Conservation (phyloP, 2,888 invertebrate genomes). For the Xanthia icteritia region DNA sequence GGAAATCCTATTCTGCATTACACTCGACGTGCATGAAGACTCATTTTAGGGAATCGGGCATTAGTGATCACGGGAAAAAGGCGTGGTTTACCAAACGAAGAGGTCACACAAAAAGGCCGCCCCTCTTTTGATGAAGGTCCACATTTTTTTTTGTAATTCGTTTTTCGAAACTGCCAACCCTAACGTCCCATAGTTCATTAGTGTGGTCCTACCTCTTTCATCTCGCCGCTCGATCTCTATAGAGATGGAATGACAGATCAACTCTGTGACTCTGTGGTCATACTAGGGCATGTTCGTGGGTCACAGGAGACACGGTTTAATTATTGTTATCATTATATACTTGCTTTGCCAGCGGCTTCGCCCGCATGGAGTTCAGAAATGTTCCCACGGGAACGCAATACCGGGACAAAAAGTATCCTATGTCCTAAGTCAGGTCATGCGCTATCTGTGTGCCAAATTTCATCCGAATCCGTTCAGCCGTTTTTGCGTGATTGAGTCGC, state of each 20-base stretch:
- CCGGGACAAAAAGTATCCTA: too few species aligned
- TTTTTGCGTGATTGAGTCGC: too few species aligned
- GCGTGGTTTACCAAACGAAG: neutral
- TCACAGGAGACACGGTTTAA: slow-evolving; percentile 9
- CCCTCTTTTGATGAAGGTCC: neutral
- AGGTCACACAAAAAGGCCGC: neutral
- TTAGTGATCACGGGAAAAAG: neutral
- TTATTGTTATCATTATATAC: neutral
- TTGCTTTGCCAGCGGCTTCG: too few species aligned
- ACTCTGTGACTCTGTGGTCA: slow-evolving; percentile 9
- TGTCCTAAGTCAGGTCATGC: too few species aligned
- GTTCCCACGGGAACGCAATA: too few species aligned
- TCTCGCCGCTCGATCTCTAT: slow-evolving; percentile 51
- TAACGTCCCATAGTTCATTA: slow-evolving; percentile 43
- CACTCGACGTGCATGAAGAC: too few species aligned
- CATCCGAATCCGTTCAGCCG: too few species aligned
- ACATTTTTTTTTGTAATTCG: neutral
- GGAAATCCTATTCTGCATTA: too few species aligned
- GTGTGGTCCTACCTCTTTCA: slow-evolving; percentile 36
- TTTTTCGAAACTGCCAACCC: slow-evolving; percentile 21
- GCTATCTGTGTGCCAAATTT: too few species aligned
- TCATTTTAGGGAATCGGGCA: neutral
- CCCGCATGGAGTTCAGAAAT: too few species aligned
- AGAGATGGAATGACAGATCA: slow-evolving; percentile 15
- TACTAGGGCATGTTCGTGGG: slow-evolving; percentile 27